These are phyloP conservation scores for Salvelinus fontinalis DNA, from an alignment of 2,113 vertebrate species.

Conservation along the genomic window DNA sequence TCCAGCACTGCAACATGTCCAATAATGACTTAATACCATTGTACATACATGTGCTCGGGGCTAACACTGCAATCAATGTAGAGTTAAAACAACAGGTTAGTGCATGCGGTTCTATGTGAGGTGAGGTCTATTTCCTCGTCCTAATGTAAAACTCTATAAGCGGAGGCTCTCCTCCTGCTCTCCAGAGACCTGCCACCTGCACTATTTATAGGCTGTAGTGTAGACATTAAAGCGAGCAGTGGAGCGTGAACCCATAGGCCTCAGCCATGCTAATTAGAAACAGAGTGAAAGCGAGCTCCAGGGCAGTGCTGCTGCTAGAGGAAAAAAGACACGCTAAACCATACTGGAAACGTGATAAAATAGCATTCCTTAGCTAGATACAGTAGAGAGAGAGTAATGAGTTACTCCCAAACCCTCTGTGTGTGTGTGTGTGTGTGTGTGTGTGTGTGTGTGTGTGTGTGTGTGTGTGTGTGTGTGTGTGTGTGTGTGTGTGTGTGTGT, in stretches of 20 bases:
- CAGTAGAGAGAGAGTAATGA: neutral
- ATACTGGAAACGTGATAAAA: conserved; percentile 12
- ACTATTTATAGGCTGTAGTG: conserved; percentile 57
- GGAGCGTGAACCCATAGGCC: conserved; percentile 54
- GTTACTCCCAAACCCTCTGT: too few species aligned
- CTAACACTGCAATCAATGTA: conserved; percentile 26
- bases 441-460: too few species aligned
- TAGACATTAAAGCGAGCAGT: conserved; percentile 56
- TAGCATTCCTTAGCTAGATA: conserved; percentile 18
- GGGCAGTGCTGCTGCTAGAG: conserved; percentile 15
- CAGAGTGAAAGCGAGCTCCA: conserved; percentile 37
- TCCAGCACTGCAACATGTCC: neutral
- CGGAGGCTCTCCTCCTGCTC: conserved; percentile 31
- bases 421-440: too few species aligned
- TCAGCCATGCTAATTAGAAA: conserved; percentile 60
- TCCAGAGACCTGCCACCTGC: conserved; percentile 52
- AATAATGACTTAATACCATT: conserved; percentile 6
- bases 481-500: too few species aligned
- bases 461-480: too few species aligned
- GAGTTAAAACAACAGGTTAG: conserved; percentile 30
- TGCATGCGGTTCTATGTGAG: neutral
- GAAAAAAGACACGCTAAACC: conserved; percentile 22
- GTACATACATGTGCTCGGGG: conserved; percentile 11
- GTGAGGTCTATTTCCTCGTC: conserved; percentile 34
- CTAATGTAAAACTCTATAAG: conserved; percentile 14